These are phyloP conservation scores for Tachuris rubrigastra DNA, from an alignment of 2,113 vertebrate species.

Conservation along the genomic window DNA sequence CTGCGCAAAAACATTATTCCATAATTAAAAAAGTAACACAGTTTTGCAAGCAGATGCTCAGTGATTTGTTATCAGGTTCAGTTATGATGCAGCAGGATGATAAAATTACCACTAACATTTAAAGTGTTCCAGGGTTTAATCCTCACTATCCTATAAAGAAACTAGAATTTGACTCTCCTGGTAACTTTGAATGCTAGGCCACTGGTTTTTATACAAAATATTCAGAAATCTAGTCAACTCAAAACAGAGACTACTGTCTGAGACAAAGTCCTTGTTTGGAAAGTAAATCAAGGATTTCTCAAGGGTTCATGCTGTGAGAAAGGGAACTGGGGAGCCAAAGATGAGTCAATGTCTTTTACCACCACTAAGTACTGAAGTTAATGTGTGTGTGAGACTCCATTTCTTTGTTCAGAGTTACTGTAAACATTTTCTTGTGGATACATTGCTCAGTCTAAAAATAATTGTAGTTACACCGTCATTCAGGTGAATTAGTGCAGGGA, in stretches of 20 bases:
- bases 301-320: not conserved
- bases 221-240: not conserved
- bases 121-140: not conserved
- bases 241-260: not conserved
- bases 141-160: not conserved
- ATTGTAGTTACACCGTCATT: not conserved
- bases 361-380: not conserved
- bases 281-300: not conserved
- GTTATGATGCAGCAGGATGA: not conserved
- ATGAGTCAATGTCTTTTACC: not conserved
- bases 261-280: not conserved
- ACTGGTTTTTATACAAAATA: not conserved
- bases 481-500: conserved; percentile 17
- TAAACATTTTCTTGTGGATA: not conserved
- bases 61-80: not conserved
- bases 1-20: not conserved
- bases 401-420: conserved; percentile 19
- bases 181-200: not conserved
- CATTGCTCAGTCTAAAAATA: not conserved
- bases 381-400: not conserved
- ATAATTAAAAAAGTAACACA: not conserved
- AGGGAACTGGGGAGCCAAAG: not conserved
- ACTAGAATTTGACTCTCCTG: not conserved
- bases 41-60: not conserved
- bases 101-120: not conserved